These are phyloP conservation scores for Pandion haliaetus DNA, from an alignment of 2,113 vertebrate species.

Conservation along the genomic window DNA sequence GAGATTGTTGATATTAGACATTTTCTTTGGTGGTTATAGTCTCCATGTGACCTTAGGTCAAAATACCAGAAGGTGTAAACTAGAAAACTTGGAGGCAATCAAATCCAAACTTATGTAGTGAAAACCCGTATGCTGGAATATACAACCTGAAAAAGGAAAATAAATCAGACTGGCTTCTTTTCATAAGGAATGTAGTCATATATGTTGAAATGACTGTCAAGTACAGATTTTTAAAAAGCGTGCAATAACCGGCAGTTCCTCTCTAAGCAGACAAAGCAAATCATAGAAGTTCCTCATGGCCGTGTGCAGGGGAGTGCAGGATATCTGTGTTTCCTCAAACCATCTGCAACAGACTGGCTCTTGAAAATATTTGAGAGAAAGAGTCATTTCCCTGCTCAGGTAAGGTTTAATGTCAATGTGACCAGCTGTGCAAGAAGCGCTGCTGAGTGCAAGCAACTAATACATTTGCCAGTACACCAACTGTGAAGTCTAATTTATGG, in stretches of 20 bases:
- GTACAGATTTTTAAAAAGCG: background rate
- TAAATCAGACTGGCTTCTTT: background rate
- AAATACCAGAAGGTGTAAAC: background rate
- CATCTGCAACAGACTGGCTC: background rate
- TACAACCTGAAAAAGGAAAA: background rate
- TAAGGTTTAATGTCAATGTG: background rate
- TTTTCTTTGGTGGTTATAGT: background rate
- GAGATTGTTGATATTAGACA: background rate
- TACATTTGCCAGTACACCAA: background rate
- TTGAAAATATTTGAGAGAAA: background rate
- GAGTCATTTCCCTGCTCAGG: background rate
- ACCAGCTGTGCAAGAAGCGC: background rate
- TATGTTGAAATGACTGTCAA: background rate
- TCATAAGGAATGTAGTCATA: background rate
- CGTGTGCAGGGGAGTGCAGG: background rate
- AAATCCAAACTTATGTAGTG: background rate
- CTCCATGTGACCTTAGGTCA: rapidly evolving
- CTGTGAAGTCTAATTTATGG: background rate
- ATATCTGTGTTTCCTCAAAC: background rate
- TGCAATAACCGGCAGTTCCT: background rate
- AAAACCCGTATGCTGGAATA: background rate
- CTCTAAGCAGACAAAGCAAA: background rate
- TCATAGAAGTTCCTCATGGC: background rate
- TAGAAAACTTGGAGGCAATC: background rate
- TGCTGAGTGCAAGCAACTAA: background rate